Evolutionary conservation across 2,888 invertebrate species (phyloP), one percentile per base, ranked within the genome.

Genomic region (Cheilosia vulpina): DNA sequence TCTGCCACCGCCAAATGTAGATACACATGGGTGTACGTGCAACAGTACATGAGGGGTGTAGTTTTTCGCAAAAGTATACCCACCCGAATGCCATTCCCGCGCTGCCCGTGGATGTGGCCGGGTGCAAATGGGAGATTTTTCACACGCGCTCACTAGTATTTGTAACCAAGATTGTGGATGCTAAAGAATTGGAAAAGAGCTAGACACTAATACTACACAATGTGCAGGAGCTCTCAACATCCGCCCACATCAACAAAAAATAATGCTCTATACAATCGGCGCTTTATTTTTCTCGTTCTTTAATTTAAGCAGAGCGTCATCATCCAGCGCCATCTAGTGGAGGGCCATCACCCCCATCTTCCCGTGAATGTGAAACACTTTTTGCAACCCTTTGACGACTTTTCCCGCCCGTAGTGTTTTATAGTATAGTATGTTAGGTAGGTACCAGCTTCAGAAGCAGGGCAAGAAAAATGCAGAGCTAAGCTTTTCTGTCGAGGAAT

Each of bases 211-310:
- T 41, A 15, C 24, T 47, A 58, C 43, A 66, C n/a, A 52, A 65
- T 53, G 52, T 69, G 62, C 57, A 72, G 66, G 65, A 65, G 66
- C 52, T 71, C 34, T 66, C 80, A 57, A 81, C 81, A 85, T 76
- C 80, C 85, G 81, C 80, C 80, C 77, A 80, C 72, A 79, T 84
- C 68, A 81, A 85, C 76, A 85, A 52, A 52, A 52, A 52, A 85
- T 71, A 71, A 79, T 79, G 17, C 57, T 75, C 58, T 58, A 65
- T 69, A 78, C 31, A 68, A 68, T 34, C n/a, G 65, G 41, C 27
- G 34, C 17, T 47, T 55, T 31, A n/a, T 21, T 21, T 31, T 53
- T 65, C n/a, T n/a, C 11, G 13, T 55, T 34, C 31, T 34, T 17
- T 65, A 68, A 73, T 79, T 83, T 38, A 68, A 71, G 47, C 65